Evolutionary conservation across 2,797 vertebrate genomes (phyloP).

Genomic region (Melanotaenia boesemani): DNA sequence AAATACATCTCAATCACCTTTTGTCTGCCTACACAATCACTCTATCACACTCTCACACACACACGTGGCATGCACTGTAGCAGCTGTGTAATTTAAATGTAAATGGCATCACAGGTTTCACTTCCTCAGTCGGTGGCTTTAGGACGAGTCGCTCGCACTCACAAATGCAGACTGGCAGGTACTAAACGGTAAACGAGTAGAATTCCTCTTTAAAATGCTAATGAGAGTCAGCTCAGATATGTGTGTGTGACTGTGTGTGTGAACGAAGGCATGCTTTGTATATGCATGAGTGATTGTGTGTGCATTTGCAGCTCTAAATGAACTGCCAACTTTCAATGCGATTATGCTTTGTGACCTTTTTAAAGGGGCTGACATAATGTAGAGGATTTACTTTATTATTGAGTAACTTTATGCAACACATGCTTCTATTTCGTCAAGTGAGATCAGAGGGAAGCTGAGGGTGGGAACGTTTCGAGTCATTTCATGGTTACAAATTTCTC

Average conservation of each 20-base stretch:
- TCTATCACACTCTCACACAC: neutral
- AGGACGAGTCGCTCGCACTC: conserved; percentile 33
- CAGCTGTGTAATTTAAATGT: conserved; percentile 65
- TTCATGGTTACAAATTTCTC: neutral
- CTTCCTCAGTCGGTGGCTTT: conserved; percentile 35
- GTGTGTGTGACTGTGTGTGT: conserved; percentile 25
- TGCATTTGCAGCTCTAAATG: conserved; percentile 56
- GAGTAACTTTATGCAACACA: conserved; percentile 20
- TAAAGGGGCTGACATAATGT: conserved; percentile 39
- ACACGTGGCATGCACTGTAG: neutral
- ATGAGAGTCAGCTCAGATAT: conserved; percentile 50
- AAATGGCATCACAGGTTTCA: conserved; percentile 65
- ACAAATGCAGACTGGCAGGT: conserved; percentile 65
- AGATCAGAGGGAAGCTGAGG: neutral
- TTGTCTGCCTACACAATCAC: conserved; percentile 28
- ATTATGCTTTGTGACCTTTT: conserved; percentile 64
- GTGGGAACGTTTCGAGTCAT: neutral
- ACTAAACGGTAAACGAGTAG: conserved; percentile 59
- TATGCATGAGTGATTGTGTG: conserved; percentile 57
- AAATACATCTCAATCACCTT: conserved; percentile 49
- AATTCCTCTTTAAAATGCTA: conserved; percentile 73
- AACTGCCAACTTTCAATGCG: conserved; percentile 54
- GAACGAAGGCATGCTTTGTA: conserved; percentile 45
- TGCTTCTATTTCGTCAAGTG: conserved; percentile 31
- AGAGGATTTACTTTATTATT: conserved; percentile 44